These are phyloP conservation scores for Arenaria interpres DNA, from an alignment of 2,113 vertebrate species.

Conservation along the genomic window DNA sequence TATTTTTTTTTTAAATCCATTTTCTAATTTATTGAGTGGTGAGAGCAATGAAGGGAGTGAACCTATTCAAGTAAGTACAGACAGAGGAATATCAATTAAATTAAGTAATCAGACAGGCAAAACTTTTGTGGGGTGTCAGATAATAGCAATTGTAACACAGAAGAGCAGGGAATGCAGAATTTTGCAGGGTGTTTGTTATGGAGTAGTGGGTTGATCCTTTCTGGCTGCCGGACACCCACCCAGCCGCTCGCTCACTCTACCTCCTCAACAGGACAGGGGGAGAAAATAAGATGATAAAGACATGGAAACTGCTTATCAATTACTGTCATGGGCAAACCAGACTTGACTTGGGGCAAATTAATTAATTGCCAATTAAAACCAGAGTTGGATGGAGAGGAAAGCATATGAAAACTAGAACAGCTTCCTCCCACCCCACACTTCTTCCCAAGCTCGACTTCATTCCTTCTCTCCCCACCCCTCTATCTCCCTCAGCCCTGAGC, in stretches of 20 bases:
- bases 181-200: background rate
- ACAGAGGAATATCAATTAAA: background rate
- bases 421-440: background rate
- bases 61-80: background rate
- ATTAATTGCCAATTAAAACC: background rate
- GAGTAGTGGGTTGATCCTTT: background rate
- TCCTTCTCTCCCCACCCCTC: background rate
- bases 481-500: fast-evolving
- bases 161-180: background rate
- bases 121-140: background rate
- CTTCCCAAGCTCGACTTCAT: background rate
- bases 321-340: background rate
- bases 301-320: background rate
- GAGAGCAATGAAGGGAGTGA: background rate
- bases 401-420: background rate
- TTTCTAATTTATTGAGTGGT: conserved; percentile 25
- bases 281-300: background rate
- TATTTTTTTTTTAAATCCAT: background rate
- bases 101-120: background rate
- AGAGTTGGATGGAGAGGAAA: background rate
- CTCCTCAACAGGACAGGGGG: background rate
- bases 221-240: background rate
- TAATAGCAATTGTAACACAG: background rate
- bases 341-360: background rate
- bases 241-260: fast-evolving